A percentile compares a stretch with the other conserved stretches of the same genome.
Evolutionary conservation across 1,140 invertebrate species (phyloP).

Genomic region (Papilio glaucus): DNA sequence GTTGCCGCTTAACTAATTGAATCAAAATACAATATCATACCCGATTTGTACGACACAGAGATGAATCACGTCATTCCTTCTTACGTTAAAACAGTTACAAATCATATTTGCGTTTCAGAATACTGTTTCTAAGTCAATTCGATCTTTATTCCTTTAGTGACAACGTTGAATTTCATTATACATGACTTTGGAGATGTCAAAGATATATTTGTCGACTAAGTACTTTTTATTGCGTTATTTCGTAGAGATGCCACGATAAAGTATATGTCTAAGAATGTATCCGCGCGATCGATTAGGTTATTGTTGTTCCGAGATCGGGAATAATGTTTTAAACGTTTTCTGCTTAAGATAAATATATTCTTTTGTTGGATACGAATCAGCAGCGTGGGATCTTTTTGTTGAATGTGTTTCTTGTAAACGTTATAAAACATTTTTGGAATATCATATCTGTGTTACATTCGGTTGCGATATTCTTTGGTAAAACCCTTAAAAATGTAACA

Average conservation of each 20-base stretch:
- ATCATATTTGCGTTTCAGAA: slow-evolving; percentile 43
- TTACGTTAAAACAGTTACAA: slow-evolving; percentile 58
- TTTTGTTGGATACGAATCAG: slow-evolving; percentile 56
- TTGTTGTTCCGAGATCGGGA: slow-evolving; percentile 65
- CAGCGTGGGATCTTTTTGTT: slow-evolving; percentile 57
- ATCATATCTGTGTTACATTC: background rate
- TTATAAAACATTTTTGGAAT: background rate
- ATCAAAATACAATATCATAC: slow-evolving; percentile 76
- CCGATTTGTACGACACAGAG: slow-evolving; percentile 65
- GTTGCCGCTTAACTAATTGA: slow-evolving; percentile 76
- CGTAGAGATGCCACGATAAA: slow-evolving; percentile 67
- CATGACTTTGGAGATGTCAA: slow-evolving; percentile 24
- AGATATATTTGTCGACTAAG: slow-evolving; percentile 50
- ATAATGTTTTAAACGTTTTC: slow-evolving; percentile 67
- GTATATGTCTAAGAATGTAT: slow-evolving; percentile 63
- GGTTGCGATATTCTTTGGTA: slow-evolving; percentile 1
- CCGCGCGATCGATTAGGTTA: slow-evolving; percentile 59
- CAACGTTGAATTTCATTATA: slow-evolving; percentile 45
- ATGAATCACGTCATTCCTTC: slow-evolving; percentile 71
- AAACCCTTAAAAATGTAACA: background rate
- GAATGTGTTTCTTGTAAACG: background rate
- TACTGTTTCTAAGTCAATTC: slow-evolving; percentile 36
- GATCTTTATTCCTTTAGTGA: slow-evolving; percentile 45
- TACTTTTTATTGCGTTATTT: slow-evolving; percentile 76
- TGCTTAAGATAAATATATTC: slow-evolving; percentile 60